These are phyloP conservation scores for Oophaga sylvatica DNA, from an alignment of 2,797 vertebrate species.

Conservation along the genomic window DNA sequence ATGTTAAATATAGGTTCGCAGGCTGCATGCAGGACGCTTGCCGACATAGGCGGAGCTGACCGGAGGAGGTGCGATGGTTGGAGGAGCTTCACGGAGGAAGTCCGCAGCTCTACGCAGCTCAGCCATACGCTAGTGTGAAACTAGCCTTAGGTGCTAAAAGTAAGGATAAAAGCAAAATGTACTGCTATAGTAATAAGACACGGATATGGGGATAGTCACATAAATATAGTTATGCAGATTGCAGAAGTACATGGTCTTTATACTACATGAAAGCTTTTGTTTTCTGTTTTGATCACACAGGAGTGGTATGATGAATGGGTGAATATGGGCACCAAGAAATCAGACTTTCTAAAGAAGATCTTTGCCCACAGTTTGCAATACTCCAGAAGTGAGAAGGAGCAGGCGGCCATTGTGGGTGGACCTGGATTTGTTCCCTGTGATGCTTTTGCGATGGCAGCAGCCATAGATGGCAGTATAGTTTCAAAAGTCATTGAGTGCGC, in stretches of 20 bases:
- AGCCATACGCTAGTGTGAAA: too few relatives aligned
- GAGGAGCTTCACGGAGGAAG: too few relatives aligned
- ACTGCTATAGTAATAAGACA: background rate
- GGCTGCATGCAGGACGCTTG: too few relatives aligned
- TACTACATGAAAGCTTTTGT: background rate
- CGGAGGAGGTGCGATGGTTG: too few relatives aligned
- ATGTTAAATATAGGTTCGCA: too few relatives aligned
- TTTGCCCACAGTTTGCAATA: conserved; percentile 67
- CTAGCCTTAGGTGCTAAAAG: too few relatives aligned
- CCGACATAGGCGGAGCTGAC: too few relatives aligned
- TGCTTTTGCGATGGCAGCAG: conserved; percentile 81
- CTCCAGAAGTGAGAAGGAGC: conserved; percentile 58
- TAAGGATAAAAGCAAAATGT: too few relatives aligned
- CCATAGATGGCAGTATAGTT: conserved; percentile 72
- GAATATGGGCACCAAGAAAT: conserved; percentile 77
- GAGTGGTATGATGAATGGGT: conserved; percentile 80
- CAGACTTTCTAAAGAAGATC: conserved; percentile 78
- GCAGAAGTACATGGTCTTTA: background rate
- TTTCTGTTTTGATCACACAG: conserved; percentile 63
- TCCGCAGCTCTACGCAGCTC: too few relatives aligned
- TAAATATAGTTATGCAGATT: background rate
- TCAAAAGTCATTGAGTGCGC: conserved; percentile 66
- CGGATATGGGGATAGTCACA: background rate
- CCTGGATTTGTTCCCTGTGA: conserved; percentile 80
- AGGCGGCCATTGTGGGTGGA: conserved; percentile 66